Evolutionary conservation across 2,888 invertebrate species (phyloP), one percentile per base, ranked within the genome.

Genomic region (Noctua janthe): DNA sequence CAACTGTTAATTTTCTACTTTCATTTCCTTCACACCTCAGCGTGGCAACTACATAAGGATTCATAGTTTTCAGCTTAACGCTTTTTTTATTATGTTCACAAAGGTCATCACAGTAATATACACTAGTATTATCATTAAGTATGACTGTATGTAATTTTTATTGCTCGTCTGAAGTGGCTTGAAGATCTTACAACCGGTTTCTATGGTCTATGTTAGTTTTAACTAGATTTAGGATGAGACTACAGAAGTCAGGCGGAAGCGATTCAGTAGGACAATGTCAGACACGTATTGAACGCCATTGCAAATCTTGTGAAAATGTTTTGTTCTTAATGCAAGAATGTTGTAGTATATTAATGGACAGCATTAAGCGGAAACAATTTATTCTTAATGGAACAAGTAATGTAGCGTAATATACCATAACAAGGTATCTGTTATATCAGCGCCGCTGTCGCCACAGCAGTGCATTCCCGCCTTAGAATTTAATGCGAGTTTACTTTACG

Each of bases 161-260:
- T 87, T 71, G 80, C 80, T 70, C 51, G 76, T 78, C 80, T 39
- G 73, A 81, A 76, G 77, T 83, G 43, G 71, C 39, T 56, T 83
- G 89, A 86, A 82, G 82, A 86, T 73, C 82, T 87, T 20, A 66
- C 39, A 76, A 89, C 90, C 84, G 88, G 89, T 89, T 90, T 87
- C 71, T 83, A 67, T 75, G 74, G 89, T 85, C 69, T 82, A 67
- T 74, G 76, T 86, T 82, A 77, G 83, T 67, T 82, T 81, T 81
- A 84, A 81, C 81, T 73, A 71, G 70, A 79, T 78, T 85, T 78
- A 73, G 80, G 59, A 64, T 54, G 35, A 62, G 64, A 29, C 29
- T 43, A 3, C 54, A 74, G 59, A 51, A 20, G 56, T 15, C 3
- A 67, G 43, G 74, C 66, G 69, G 17, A 67, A 49, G 85, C 85